These are phyloP conservation scores for Cylindroiulus punctatus DNA, from an alignment of 2,888 invertebrate genomes.

Conservation along the genomic window DNA sequence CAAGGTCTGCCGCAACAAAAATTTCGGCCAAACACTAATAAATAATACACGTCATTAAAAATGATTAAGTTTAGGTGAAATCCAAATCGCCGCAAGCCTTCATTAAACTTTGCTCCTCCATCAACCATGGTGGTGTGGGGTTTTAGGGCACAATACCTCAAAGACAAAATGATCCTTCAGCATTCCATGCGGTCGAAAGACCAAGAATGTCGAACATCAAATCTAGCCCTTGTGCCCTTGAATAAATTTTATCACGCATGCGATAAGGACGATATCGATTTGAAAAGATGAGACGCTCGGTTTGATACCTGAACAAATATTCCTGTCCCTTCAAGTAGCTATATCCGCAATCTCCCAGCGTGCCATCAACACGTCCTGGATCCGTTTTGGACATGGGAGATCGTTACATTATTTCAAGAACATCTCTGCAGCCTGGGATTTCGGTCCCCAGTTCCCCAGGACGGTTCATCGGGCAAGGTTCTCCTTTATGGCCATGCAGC, in stretches of 20 bases:
- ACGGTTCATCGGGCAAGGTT: neutral
- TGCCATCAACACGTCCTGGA: neutral
- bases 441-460: too few species aligned
- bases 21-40: neutral
- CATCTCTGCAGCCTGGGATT: neutral
- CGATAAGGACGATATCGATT: slow-evolving; percentile 8
- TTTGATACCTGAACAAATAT: neutral
- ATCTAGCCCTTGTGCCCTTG: neutral
- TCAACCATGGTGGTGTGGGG: neutral
- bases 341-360: neutral
- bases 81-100: neutral
- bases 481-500: neutral
- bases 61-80: neutral
- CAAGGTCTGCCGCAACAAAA: neutral
- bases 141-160: neutral
- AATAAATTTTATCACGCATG: neutral
- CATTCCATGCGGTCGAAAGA: neutral
- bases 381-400: neutral
- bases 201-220: neutral
- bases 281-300: neutral
- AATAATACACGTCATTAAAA: slow-evolving; percentile 9
- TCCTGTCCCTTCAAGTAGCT: neutral
- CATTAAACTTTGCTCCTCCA: neutral
- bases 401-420: neutral
- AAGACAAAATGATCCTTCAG: neutral